A percentile compares a stretch with the other conserved stretches of the same genome.
Conservation (phyloP, 2,888 invertebrate genomes). For the Phorcus lineatus region DNA sequence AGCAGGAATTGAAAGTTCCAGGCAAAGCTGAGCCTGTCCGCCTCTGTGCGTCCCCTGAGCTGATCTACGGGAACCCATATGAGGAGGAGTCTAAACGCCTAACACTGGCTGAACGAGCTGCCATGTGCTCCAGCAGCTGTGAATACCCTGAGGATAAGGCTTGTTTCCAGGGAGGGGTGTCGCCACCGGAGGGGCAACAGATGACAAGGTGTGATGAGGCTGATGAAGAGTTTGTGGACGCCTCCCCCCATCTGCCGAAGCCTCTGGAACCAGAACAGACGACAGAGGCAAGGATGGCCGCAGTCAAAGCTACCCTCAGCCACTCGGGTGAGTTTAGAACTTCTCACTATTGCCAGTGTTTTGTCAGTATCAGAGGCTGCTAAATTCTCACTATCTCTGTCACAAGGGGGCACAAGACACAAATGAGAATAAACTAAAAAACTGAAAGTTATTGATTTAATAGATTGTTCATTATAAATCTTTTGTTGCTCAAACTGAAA, state of each 20-base stretch:
- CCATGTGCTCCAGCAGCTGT: background rate
- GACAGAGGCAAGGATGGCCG: constrained; percentile 57
- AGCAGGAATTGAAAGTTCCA: background rate
- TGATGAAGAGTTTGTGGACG: constrained; percentile 15
- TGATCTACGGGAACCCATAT: constrained; percentile 38
- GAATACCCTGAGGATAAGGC: background rate
- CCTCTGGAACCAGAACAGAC: constrained; percentile 60
- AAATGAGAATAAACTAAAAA: too few species aligned
- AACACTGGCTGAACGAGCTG: background rate
- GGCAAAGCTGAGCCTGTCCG: constrained; percentile 26
- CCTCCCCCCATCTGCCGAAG: constrained; percentile 49
- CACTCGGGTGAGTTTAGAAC: background rate
- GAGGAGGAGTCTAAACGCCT: constrained; percentile 17
- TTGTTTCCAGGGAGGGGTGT: background rate
- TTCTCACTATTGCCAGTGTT: too few species aligned
- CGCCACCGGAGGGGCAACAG: background rate
- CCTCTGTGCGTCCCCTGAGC: constrained; percentile 32
- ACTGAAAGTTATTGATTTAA: too few species aligned
- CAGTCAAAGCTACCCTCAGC: constrained; percentile 40
- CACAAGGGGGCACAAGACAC: too few species aligned
- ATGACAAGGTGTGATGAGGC: background rate
- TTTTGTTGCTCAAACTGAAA: too few species aligned
- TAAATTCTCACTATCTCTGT: too few species aligned
- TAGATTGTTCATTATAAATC: too few species aligned
- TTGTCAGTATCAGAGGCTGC: too few species aligned